Percentiles rank a stretch among this genome's conserved stretches.
phyloP scores from a whole-genome alignment of 2,888 invertebrate genomes.

The Eupithecia subumbrata region DNA sequence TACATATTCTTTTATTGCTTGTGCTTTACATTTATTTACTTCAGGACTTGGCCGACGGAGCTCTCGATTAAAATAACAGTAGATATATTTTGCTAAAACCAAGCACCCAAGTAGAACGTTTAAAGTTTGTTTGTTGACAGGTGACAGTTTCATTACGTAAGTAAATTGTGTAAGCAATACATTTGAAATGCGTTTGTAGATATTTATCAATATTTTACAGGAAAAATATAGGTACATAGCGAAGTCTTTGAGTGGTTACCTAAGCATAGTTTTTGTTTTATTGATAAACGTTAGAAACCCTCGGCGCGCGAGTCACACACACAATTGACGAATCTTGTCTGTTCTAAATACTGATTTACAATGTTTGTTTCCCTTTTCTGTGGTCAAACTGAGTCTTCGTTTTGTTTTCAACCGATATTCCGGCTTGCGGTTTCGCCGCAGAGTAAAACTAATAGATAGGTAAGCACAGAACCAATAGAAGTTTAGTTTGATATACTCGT shows the following conservation, averaged over 20 bases:
- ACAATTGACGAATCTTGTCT: not conserved
- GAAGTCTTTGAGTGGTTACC: no score
- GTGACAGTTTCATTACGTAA: no score
- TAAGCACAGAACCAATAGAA: no score
- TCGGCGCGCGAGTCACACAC: no score
- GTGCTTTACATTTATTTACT: not conserved
- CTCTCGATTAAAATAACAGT: not conserved
- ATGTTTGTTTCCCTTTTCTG: constrained; percentile 5
- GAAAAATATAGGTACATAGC: no score
- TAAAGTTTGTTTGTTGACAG: no score
- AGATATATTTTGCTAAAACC: not conserved
- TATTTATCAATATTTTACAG: no score
- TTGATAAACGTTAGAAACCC: no score
- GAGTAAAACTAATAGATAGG: not conserved
- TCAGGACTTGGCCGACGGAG: not conserved
- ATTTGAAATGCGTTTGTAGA: no score
- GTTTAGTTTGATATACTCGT: no score
- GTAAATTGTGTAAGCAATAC: no score
- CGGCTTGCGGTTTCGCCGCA: not conserved
- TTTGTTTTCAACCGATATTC: not conserved
- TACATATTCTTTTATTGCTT: not conserved
- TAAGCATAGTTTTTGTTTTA: no score
- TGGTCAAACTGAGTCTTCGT: not conserved
- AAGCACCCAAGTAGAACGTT: not conserved
- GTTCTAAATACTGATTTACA: not conserved